These are phyloP conservation scores for Bilobella aurantiaca DNA, from an alignment of 1,140 invertebrate genomes.

Conservation along the genomic window DNA sequence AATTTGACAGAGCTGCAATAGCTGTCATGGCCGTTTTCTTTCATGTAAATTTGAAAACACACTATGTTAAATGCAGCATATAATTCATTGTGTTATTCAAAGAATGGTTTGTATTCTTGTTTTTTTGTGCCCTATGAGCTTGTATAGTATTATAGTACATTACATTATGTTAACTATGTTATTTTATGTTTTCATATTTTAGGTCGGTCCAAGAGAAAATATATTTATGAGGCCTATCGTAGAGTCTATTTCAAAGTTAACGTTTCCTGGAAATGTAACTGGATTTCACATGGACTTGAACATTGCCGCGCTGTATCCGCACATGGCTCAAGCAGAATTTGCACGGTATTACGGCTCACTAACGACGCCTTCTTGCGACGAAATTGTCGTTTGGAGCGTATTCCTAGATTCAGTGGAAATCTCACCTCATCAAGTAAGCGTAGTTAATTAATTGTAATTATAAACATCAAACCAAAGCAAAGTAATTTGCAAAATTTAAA, in stretches of 20 bases:
- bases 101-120: neutral
- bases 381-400: slow-evolving; percentile 47
- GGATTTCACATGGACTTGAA: slow-evolving; percentile 19
- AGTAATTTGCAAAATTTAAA: too few species aligned
- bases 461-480: too few species aligned
- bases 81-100: neutral
- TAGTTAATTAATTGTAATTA: too few species aligned
- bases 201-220: slow-evolving; percentile 36
- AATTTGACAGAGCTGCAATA: slow-evolving; percentile 42
- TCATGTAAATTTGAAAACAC: neutral
- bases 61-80: too few species aligned
- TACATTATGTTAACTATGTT: neutral
- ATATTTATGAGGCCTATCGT: slow-evolving; percentile 33
- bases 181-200: neutral
- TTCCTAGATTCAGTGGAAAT: slow-evolving; percentile 38
- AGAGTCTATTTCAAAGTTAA: slow-evolving; percentile 29
- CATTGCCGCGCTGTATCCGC: slow-evolving; percentile 33
- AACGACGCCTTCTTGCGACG: slow-evolving; percentile 43
- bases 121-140: too few species aligned
- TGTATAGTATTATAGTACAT: too few species aligned
- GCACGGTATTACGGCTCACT: slow-evolving; percentile 47
- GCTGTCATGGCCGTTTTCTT: slow-evolving; percentile 44
- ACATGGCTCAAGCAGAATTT: slow-evolving; percentile 27
- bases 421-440: slow-evolving; percentile 3
- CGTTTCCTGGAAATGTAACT: neutral